Evolutionary conservation across 2,888 invertebrate species (phyloP).

Genomic region (Caenorhabditis afra): DNA sequence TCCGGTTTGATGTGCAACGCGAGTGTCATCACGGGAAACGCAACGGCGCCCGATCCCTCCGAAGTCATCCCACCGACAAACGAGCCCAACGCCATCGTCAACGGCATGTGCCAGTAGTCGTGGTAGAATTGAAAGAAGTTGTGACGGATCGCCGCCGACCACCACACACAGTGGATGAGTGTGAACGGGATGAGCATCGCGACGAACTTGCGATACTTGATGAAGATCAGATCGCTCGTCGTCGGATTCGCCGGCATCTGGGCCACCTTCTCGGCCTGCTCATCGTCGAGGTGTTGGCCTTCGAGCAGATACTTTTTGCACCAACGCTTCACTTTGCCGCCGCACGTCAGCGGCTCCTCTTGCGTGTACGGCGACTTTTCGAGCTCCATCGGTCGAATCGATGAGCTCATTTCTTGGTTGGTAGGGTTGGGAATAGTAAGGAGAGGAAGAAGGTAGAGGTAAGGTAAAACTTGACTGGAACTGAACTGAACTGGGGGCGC

Average conservation of each 20-base stretch:
- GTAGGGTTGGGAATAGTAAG: too few relatives aligned
- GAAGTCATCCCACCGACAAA: conserved; percentile 79
- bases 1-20: conserved; percentile 73
- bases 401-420: conserved; percentile 31
- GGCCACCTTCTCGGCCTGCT: conserved; percentile 63
- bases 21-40: conserved; percentile 79
- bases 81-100: conserved; percentile 80
- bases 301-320: conserved; percentile 66
- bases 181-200: conserved; percentile 72
- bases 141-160: conserved; percentile 75
- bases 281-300: conserved; percentile 72
- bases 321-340: conserved; percentile 64
- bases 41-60: conserved; percentile 78
- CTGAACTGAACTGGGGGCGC: too few relatives aligned
- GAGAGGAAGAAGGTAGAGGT: background rate
- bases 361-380: conserved; percentile 55
- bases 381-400: conserved; percentile 58
- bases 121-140: conserved; percentile 75
- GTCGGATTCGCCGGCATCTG: conserved; percentile 64
- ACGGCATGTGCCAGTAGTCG: conserved; percentile 78
- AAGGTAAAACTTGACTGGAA: too few relatives aligned
- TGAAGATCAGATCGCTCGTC: conserved; percentile 67
- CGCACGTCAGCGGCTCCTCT: conserved; percentile 58
- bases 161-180: conserved; percentile 75
- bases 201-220: conserved; percentile 72